Percentiles rank a stretch among this genome's conserved stretches.
phyloP scores from a whole-genome alignment of 1,140 invertebrate genomes.

The Venustaconcha ellipsiformis region DNA sequence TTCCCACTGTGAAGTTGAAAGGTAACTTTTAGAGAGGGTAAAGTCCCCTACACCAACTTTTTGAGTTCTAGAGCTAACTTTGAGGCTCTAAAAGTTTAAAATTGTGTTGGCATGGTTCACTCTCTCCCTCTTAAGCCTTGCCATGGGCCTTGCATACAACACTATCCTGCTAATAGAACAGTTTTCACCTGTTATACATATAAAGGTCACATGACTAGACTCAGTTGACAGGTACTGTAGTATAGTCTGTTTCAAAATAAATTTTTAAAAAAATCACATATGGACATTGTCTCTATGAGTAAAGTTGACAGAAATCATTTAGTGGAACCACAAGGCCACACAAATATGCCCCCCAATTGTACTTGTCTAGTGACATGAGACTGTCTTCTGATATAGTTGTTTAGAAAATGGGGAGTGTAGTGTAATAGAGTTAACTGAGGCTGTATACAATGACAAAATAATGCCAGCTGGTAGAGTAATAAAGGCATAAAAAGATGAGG shows the following conservation, averaged over 20 bases:
- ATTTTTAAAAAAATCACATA: too few relatives aligned
- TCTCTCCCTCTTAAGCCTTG: background rate
- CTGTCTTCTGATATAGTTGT: too few relatives aligned
- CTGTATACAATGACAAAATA: too few relatives aligned
- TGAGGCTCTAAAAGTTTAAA: conserved; percentile 2
- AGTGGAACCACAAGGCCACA: too few relatives aligned
- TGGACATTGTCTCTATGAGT: too few relatives aligned
- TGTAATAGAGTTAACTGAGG: too few relatives aligned
- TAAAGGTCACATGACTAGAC: conserved; percentile 10
- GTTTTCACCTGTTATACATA: conserved; percentile 7
- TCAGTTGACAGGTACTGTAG: conserved; percentile 17
- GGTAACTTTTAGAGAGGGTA: background rate
- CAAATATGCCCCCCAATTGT: too few relatives aligned
- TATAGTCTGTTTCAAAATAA: conserved; percentile 36
- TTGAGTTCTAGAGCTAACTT: background rate
- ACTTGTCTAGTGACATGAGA: too few relatives aligned
- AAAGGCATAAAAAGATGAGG: too few relatives aligned
- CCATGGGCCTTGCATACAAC: background rate
- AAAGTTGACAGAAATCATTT: too few relatives aligned
- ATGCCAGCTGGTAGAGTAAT: too few relatives aligned
- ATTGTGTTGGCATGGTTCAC: background rate
- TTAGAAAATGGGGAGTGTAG: too few relatives aligned
- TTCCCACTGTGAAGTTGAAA: background rate
- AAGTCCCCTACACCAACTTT: background rate
- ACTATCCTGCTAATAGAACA: conserved; percentile 9